Evolutionary conservation across 2,797 vertebrate genomes (phyloP), one percentile per base, ranked within the genome.

Genomic region (Scarus forsteni): DNA sequence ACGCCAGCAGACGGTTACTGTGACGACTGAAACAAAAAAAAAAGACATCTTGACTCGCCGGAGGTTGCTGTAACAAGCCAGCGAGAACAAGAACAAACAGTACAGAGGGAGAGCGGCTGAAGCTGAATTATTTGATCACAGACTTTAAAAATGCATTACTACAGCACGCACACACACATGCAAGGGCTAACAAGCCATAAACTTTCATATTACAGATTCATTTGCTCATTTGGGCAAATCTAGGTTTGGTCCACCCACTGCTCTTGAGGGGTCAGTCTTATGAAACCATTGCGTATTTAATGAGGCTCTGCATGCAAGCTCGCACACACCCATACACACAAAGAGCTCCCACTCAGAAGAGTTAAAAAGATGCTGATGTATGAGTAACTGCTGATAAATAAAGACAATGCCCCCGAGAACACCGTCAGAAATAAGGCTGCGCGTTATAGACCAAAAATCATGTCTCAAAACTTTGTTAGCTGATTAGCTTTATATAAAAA

Each of bases 291-390:
- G 79, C 61, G 70, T 88, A 83, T 92, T 89, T 90, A 91, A 92
- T 85, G 84, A 91, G 84, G 73, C 82, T 62, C 52, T 65, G 75
- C 80, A 72, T 66, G 56, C 73, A 80, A 62, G 51, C 44, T 40
- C 39, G 44, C 64, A 16, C 49, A 39, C 48, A 52, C 44, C 9
- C 43, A 42, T 39, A 42, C 43, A 42, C 56, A 76, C 64, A 78
- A 68, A 43, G 53, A 27, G 73, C 83, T 89, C 88, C 89, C 80
- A 91, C 90, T 89, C 88, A 79, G 71, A 71, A 75, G 74, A 75
- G 76, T 84, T 84, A 82, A 90, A 90, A 91, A 89, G 81, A 88
- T 88, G 88, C 86, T 88, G 87, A 89, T 89, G 83, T 87, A 80
- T 84, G 88, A 89, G 81, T 89, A 90, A 90, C 84, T 85, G 84